Evolutionary conservation across 2,113 vertebrate genomes (phyloP), one percentile per base, ranked within the genome.

Genomic region (Phaetusa simplex): DNA sequence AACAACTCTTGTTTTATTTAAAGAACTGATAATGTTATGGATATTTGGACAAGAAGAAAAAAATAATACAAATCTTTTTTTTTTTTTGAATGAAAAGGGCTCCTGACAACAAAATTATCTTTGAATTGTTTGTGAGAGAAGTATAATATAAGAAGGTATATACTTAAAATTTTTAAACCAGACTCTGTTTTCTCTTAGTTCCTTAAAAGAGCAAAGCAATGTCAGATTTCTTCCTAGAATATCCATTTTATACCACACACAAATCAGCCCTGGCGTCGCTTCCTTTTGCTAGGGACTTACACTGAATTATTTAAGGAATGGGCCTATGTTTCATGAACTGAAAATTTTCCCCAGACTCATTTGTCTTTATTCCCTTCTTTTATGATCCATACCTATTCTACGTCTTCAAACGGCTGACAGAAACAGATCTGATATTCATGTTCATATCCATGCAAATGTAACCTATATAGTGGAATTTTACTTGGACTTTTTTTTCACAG

Each of bases 1-100:
- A 38, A 23, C 0, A 53, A 24, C 2, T 29, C 10, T 0, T 2
- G 4, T 53, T 93, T 67, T 38, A 20, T 34, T 59, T 36, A 16
- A 36, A 61, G 38, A 84, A 43, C 42, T 45, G 9, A 40, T 42
- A 79, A 50, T 16, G 15, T 45, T 74, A 58, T 19, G 19, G 16
- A 32, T 56, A 43, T 43, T 86, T 80, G 18, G 9, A 76, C 5
- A 84, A 59, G 24, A 34, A 29, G 8, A 59, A 7, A 38, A 62
- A 65, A 69, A 22, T 47, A 47, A 53, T 24, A 38, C 5, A 49
- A 73, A 71, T 5, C 0, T 3, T 30, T 38, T 34, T 38, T 38
- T 38, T 58, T 43, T 40, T 70, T 69, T 56, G 4, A 84, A 70
- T 22, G 15, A 29, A 77, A 78, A 43, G 10, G 11, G 5, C 2